Evolutionary conservation across 2,797 vertebrate species (phyloP).

Genomic region (Hapalemur alaotrensis): DNA sequence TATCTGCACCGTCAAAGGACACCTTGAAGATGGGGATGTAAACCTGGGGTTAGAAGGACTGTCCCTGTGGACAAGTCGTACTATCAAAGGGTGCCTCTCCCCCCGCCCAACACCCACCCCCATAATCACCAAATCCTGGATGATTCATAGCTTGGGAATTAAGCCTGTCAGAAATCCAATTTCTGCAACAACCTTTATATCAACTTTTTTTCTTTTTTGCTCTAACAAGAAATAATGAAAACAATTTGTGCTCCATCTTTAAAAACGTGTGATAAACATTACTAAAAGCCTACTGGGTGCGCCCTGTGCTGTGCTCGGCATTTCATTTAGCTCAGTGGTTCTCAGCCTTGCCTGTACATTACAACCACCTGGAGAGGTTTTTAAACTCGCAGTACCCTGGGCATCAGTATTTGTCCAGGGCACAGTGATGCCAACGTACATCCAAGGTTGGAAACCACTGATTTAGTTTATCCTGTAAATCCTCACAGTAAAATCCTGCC

Average conservation of each 20-base stretch:
- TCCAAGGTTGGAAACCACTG: neutral
- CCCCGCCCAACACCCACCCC: neutral
- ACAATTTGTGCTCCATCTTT: neutral
- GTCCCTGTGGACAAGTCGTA: neutral
- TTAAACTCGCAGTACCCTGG: neutral
- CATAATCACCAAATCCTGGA: neutral
- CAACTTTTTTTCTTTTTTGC: neutral
- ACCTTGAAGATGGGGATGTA: neutral
- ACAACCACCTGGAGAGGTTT: neutral
- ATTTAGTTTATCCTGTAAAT: neutral
- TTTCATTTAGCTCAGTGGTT: neutral
- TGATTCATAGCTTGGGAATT: slow-evolving; percentile 26
- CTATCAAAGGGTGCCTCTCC: neutral
- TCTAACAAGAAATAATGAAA: slow-evolving; percentile 1
- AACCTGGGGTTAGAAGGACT: neutral
- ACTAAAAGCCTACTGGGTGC: neutral
- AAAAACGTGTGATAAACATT: neutral
- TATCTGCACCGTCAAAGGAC: neutral
- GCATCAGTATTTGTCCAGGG: neutral
- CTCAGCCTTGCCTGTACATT: neutral
- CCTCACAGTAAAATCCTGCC: neutral
- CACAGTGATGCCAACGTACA: neutral
- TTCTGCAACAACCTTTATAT: slow-evolving; percentile 33
- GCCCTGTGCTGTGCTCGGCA: neutral
- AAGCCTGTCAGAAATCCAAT: slow-evolving; percentile 14